These are phyloP conservation scores for Eriosoma lanigerum DNA, from an alignment of 1,140 invertebrate species.

Conservation along the genomic window DNA sequence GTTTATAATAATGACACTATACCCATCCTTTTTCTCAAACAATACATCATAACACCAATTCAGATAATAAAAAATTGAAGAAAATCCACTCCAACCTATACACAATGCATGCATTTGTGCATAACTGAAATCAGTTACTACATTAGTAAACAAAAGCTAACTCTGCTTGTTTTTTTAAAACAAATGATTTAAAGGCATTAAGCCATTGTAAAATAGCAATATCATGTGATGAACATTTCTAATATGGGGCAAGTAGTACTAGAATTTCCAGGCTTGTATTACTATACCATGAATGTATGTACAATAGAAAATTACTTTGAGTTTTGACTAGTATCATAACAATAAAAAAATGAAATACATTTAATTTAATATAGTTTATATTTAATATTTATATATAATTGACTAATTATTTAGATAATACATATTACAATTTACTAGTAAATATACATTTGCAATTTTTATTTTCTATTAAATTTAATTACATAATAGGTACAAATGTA, in stretches of 20 bases:
- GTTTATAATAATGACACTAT: not conserved
- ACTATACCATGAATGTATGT: too few relatives aligned
- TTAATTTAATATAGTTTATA: too few relatives aligned
- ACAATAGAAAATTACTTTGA: too few relatives aligned
- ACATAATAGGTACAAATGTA: too few relatives aligned
- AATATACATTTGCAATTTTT: too few relatives aligned
- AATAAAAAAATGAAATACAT: too few relatives aligned
- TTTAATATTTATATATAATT: too few relatives aligned
- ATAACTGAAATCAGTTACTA: not conserved
- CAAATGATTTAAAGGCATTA: not conserved
- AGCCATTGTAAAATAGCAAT: not conserved
- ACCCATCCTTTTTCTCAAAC: not conserved
- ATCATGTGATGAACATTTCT: conserved; percentile 15
- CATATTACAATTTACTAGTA: too few relatives aligned
- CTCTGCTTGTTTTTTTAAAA: not conserved
- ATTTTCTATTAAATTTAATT: too few relatives aligned
- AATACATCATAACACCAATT: not conserved
- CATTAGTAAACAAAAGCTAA: not conserved
- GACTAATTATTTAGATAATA: too few relatives aligned
- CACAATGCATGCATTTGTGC: not conserved
- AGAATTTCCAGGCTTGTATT: not conserved
- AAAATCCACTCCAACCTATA: not conserved
- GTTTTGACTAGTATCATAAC: too few relatives aligned
- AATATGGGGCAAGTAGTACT: not conserved
- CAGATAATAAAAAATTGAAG: not conserved